Evolutionary conservation across 2,888 invertebrate species (phyloP).

Genomic region (Ryuthela nishihirai): DNA sequence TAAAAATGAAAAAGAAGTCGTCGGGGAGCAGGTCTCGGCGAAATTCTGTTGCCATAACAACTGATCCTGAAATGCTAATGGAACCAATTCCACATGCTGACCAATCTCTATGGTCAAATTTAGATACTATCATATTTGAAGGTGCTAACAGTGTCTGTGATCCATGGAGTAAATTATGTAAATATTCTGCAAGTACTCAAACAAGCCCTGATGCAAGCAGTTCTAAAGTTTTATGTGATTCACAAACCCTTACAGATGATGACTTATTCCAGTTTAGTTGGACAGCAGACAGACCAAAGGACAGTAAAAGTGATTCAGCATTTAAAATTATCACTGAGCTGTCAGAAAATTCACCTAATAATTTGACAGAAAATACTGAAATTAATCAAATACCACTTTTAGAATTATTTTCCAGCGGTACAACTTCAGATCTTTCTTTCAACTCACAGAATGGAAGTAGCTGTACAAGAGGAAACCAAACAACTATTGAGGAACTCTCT

Average conservation of each 20-base stretch:
- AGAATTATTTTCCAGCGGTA: background rate
- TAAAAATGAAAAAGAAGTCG: conserved; percentile 29
- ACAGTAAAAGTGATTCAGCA: conserved; percentile 5
- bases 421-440: too few relatives aligned
- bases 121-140: conserved; percentile 15
- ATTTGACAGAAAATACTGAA: too few relatives aligned
- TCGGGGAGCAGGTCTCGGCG: conserved; percentile 4
- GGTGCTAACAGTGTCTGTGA: background rate
- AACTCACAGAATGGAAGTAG: too few relatives aligned
- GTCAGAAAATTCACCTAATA: too few relatives aligned
- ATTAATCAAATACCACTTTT: background rate
- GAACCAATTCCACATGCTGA: background rate
- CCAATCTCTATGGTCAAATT: conserved; percentile 17
- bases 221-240: conserved; percentile 29
- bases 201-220: conserved; percentile 1
- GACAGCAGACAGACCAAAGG: conserved; percentile 6
- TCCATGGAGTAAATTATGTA: background rate
- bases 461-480: too few relatives aligned
- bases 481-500: too few relatives aligned
- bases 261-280: conserved; percentile 16
- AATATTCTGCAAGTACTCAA: conserved; percentile 21
- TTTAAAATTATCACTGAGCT: conserved; percentile 12
- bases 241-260: conserved; percentile 33
- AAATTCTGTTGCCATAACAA: conserved; percentile 28
- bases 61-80: conserved; percentile 8